Percentiles rank a stretch among this genome's conserved stretches.
Evolutionary conservation across 2,113 vertebrate genomes (phyloP).

Genomic region (Maccullochella peelii): DNA sequence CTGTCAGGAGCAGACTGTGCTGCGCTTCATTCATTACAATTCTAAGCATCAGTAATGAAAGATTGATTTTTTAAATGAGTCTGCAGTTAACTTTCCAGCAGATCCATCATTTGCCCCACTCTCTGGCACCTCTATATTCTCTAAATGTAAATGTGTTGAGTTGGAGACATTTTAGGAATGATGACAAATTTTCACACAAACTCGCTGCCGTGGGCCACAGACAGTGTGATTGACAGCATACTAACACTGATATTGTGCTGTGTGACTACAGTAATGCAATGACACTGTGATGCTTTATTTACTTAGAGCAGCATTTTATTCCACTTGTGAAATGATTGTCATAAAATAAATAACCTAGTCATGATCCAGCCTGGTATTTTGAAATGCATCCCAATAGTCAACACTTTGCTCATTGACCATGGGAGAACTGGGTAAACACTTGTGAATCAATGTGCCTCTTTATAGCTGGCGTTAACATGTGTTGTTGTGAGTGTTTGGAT

Average conservation of each 20-base stretch:
- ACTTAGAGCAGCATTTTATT: neutral
- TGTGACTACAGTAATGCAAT: neutral
- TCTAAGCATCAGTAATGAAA: conserved; percentile 34
- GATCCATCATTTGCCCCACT: conserved; percentile 28
- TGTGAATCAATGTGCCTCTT: conserved; percentile 61
- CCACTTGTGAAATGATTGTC: conserved; percentile 25
- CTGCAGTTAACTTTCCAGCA: conserved; percentile 11
- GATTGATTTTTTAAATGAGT: conserved; percentile 53
- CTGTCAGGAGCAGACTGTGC: neutral
- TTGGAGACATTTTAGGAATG: neutral
- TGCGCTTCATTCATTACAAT: conserved; percentile 1
- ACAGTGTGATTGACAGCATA: neutral
- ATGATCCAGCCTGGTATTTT: conserved; percentile 17
- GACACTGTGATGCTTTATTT: conserved; percentile 15
- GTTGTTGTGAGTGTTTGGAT: conserved; percentile 31
- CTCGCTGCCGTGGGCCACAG: neutral
- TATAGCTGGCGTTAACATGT: conserved; percentile 30
- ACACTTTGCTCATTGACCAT: conserved; percentile 46
- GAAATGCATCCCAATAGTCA: conserved; percentile 43
- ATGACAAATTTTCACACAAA: conserved; percentile 22
- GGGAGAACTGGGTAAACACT: conserved; percentile 41
- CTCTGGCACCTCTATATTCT: neutral
- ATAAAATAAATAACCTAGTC: conserved; percentile 23
- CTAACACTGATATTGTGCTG: neutral
- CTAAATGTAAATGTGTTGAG: neutral